Evolutionary conservation across 2,888 invertebrate species (phyloP).

Genomic region (Drosophila mimica): DNA sequence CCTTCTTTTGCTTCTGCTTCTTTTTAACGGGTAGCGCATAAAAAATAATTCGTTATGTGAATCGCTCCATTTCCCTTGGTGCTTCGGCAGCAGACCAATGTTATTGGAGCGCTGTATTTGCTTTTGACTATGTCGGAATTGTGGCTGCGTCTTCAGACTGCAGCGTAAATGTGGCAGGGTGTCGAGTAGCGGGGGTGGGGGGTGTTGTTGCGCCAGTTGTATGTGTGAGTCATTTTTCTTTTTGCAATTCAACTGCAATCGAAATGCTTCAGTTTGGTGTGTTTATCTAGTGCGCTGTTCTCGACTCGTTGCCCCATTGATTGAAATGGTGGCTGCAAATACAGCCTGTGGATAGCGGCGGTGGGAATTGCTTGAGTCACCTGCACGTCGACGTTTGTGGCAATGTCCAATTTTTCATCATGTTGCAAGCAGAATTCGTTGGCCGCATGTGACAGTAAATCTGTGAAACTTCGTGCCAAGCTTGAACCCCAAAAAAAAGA

Average conservation of each 20-base stretch:
- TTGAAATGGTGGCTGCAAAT: slow-evolving; percentile 29
- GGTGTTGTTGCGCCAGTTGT: not conserved
- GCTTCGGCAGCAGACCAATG: slow-evolving; percentile 16
- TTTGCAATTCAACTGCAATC: slow-evolving; percentile 49
- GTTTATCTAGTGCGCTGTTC: slow-evolving; percentile 24
- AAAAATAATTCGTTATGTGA: slow-evolving; percentile 70
- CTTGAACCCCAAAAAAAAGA: not conserved
- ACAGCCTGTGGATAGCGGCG: not conserved
- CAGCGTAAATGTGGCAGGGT: not conserved
- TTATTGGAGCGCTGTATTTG: slow-evolving; percentile 26
- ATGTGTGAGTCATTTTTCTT: slow-evolving; percentile 27
- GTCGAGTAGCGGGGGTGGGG: not conserved
- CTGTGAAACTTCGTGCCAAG: not conserved
- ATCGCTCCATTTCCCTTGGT: slow-evolving; percentile 47
- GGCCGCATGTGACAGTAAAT: slow-evolving; percentile 10
- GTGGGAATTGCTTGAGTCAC: slow-evolving; percentile 1
- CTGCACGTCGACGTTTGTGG: slow-evolving; percentile 8
- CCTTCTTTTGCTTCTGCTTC: slow-evolving; percentile 16
- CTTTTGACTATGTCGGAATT: slow-evolving; percentile 21
- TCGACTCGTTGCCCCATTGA: slow-evolving; percentile 17
- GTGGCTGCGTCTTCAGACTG: slow-evolving; percentile 8
- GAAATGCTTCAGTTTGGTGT: slow-evolving; percentile 48
- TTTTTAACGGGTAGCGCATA: slow-evolving; percentile 44
- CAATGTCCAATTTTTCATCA: slow-evolving; percentile 15
- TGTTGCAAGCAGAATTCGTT: slow-evolving; percentile 8